Percentiles rank a stretch among this genome's conserved stretches.
Evolutionary conservation across 2,797 vertebrate species (phyloP).

Genomic region (Fratercula arctica): DNA sequence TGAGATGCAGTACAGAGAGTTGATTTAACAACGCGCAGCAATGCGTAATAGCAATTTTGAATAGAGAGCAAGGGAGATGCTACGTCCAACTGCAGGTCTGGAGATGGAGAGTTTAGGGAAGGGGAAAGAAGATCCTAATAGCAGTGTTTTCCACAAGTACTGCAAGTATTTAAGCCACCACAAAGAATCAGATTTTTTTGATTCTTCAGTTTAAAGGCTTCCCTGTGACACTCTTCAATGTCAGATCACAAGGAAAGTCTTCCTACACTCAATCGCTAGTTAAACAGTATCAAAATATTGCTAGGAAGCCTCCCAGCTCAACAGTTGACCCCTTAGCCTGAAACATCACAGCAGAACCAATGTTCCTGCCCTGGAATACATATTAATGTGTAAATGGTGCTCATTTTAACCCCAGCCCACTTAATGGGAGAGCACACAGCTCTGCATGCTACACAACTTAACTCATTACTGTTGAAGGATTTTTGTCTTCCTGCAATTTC

Average conservation of each 20-base stretch:
- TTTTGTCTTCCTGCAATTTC: conserved; percentile 12
- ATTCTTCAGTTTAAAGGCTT: not conserved
- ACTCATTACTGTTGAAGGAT: not conserved
- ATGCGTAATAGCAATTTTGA: not conserved
- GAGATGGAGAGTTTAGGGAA: not conserved
- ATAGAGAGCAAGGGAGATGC: not conserved
- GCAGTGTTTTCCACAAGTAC: not conserved
- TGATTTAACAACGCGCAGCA: not conserved
- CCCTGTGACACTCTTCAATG: not conserved
- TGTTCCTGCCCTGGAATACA: not conserved
- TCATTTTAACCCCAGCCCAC: not conserved
- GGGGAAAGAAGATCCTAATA: not conserved
- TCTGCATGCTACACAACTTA: not conserved
- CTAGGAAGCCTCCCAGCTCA: not conserved
- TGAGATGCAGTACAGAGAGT: not conserved
- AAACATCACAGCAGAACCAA: not conserved
- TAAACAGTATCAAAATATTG: not conserved
- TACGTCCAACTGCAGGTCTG: not conserved
- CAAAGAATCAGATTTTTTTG: not conserved
- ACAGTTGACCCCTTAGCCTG: not conserved
- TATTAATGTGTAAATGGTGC: not conserved
- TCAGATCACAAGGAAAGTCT: not conserved
- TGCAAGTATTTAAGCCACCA: not conserved
- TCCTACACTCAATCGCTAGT: not conserved
- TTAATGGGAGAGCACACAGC: not conserved